Percentiles rank a stretch among this genome's conserved stretches.
Evolutionary conservation across 2,888 invertebrate species (phyloP).

Genomic region (Sminthurides aquaticus): DNA sequence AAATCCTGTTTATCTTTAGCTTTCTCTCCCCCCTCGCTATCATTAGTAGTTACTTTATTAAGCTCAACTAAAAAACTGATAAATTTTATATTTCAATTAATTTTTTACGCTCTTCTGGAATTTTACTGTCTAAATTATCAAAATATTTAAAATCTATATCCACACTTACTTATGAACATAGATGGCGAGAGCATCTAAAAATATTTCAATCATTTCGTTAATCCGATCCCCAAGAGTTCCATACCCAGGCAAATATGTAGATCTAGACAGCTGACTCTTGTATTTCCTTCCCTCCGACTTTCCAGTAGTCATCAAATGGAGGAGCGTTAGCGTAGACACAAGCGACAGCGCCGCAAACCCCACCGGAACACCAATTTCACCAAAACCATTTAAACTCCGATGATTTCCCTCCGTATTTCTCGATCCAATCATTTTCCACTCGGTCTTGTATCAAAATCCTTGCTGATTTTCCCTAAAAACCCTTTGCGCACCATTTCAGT

Average conservation of each 20-base stretch:
- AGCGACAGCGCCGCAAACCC: slow-evolving; percentile 12
- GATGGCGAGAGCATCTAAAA: slow-evolving; percentile 36
- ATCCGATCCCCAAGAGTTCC: slow-evolving; percentile 38
- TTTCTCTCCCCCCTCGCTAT: too few species aligned
- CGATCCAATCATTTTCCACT: too few species aligned
- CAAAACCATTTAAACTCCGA: not conserved
- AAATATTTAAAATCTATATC: too few species aligned
- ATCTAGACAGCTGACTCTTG: slow-evolving; percentile 8
- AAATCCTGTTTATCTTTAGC: too few species aligned
- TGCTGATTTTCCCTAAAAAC: not conserved
- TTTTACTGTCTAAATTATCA: too few species aligned
- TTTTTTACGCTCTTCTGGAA: too few species aligned
- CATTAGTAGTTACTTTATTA: too few species aligned
- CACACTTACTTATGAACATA: slow-evolving; percentile 41
- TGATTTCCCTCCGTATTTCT: not conserved
- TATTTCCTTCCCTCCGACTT: not conserved
- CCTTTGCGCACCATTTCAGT: not conserved
- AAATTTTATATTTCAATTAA: too few species aligned
- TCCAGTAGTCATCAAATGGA: slow-evolving; percentile 11
- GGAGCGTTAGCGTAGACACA: slow-evolving; percentile 16
- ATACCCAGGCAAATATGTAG: slow-evolving; percentile 36
- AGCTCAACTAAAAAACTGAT: not conserved
- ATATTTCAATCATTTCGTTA: slow-evolving; percentile 38
- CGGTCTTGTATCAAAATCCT: too few species aligned
- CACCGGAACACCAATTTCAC: not conserved